Evolutionary conservation across 2,113 vertebrate species (phyloP).

Genomic region (Vulpes lagopus): DNA sequence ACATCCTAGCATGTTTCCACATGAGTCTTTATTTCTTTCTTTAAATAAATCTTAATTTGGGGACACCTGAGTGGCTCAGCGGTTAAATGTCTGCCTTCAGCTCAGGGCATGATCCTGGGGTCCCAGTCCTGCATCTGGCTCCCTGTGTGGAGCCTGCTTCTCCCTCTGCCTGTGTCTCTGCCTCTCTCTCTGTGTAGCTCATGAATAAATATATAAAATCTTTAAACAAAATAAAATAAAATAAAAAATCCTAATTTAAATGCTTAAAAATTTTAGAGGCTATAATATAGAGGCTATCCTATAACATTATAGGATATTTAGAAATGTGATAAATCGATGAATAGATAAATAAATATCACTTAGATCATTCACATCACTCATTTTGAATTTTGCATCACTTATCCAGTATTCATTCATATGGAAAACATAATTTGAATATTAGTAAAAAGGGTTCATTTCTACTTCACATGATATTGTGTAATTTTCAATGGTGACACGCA

Average conservation of each 20-base stretch:
- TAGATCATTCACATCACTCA: not conserved
- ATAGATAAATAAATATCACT: not conserved
- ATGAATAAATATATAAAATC: too few species aligned
- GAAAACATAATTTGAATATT: not conserved
- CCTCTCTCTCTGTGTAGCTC: too few species aligned
- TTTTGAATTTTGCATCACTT: conserved; percentile 5
- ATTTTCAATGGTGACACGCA: not conserved
- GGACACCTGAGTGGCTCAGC: too few species aligned
- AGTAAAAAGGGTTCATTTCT: not conserved
- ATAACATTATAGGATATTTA: not conserved
- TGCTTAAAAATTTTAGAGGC: not conserved
- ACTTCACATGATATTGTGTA: not conserved
- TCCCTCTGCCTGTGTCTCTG: too few species aligned
- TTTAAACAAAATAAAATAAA: too few species aligned
- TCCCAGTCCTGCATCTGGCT: too few species aligned
- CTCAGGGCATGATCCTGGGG: too few species aligned
- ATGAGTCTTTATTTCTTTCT: not conserved
- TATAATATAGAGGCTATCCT: not conserved
- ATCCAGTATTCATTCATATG: not conserved
- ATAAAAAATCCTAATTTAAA: not conserved
- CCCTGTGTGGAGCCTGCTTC: too few species aligned
- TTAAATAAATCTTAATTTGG: not conserved
- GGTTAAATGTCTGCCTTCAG: too few species aligned
- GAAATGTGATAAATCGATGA: not conserved
- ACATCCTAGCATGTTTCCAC: not conserved